phyloP scores from a whole-genome alignment of 2,113 vertebrate species.

The Acrocephalus kingi region DNA sequence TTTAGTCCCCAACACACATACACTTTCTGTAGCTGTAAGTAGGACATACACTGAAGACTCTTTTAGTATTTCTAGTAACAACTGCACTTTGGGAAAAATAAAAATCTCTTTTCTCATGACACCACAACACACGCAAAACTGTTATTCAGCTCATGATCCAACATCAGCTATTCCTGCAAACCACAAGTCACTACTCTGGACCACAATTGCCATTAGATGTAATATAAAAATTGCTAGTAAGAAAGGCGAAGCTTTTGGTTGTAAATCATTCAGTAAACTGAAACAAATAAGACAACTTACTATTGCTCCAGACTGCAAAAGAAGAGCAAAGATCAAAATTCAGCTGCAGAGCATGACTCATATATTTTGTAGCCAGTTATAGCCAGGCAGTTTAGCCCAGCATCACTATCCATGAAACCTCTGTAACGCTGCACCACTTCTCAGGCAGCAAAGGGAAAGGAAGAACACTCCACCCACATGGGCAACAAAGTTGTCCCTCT shows the following conservation, averaged over 20 bases:
- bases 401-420: not conserved
- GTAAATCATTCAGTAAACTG: not conserved
- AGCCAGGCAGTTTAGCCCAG: not conserved
- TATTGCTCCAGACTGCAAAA: not conserved
- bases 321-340: not conserved
- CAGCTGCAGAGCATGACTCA: not conserved
- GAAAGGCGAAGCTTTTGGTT: not conserved
- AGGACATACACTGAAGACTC: not conserved
- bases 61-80: not conserved
- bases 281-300: not conserved
- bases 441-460: rapidly evolving
- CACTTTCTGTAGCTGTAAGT: not conserved
- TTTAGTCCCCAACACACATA: not conserved
- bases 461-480: rapidly evolving
- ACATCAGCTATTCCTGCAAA: not conserved
- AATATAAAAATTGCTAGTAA: conserved; percentile 4
- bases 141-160: not conserved
- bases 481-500: not conserved
- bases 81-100: not conserved
- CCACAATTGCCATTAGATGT: not conserved
- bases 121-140: not conserved
- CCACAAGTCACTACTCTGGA: not conserved
- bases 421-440: not conserved
- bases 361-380: not conserved
- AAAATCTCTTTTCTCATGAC: not conserved